These are phyloP conservation scores for Aporrectodea caliginosa DNA, from an alignment of 1,140 invertebrate species.

Conservation along the genomic window DNA sequence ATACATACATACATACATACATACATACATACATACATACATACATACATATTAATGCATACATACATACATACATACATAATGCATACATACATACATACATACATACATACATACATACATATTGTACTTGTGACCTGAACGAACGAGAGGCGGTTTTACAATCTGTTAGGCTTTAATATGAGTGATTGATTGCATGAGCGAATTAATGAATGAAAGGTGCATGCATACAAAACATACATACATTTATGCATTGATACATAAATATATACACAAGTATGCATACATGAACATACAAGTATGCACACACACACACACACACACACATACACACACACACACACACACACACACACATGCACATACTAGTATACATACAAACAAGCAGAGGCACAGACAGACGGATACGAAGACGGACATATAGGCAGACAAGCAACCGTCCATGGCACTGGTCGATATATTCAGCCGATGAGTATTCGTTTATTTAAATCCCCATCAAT, in stretches of 20 bases:
- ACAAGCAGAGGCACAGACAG: background rate
- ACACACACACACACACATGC: background rate
- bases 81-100: no score
- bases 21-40: conserved; percentile 7
- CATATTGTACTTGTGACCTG: no score
- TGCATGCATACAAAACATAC: no score
- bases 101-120: conserved; percentile 7
- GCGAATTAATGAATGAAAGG: no score
- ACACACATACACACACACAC: background rate
- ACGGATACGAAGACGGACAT: no score
- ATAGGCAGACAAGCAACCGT: background rate
- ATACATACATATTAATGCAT: no score
- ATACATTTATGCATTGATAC: no score
- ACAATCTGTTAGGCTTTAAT: no score
- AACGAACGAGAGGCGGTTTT: no score
- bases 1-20: conserved; percentile 7
- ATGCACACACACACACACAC: background rate
- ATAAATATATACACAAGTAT: background rate
- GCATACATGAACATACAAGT: background rate
- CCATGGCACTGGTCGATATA: background rate
- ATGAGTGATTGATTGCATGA: no score
- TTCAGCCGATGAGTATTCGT: background rate
- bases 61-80: no score
- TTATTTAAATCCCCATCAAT: no score
- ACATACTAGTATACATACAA: background rate